phyloP scores from a whole-genome alignment of 2,113 vertebrate genomes.

The Glaucomys volans region DNA sequence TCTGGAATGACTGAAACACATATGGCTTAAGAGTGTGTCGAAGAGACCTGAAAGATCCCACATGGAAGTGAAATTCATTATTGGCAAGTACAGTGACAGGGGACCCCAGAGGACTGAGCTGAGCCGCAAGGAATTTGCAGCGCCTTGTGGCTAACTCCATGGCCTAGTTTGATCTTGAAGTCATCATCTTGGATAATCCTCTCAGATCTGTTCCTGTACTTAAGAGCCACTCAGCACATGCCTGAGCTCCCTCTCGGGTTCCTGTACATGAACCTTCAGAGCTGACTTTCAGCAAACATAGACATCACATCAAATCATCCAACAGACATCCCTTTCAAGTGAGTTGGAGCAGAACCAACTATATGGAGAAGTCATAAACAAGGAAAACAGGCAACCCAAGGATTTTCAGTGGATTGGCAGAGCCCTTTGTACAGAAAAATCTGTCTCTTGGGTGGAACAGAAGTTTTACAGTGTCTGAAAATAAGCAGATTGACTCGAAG shows the following conservation, averaged over 20 bases:
- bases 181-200: slow-evolving; percentile 55
- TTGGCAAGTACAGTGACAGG: slow-evolving; percentile 39
- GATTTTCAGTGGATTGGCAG: neutral
- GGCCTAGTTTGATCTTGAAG: slow-evolving; percentile 52
- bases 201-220: slow-evolving; percentile 65
- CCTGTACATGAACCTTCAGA: slow-evolving; percentile 31
- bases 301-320: slow-evolving; percentile 55
- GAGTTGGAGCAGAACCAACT: slow-evolving; percentile 52
- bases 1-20: neutral
- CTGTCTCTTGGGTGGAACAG: neutral
- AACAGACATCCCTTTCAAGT: slow-evolving; percentile 64
- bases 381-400: neutral
- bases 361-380: slow-evolving; percentile 58
- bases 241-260: neutral
- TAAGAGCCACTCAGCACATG: neutral
- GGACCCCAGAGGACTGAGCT: slow-evolving; percentile 1
- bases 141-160: neutral
- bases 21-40: slow-evolving; percentile 1
- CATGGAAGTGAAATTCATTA: slow-evolving; percentile 50
- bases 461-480: neutral
- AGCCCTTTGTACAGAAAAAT: slow-evolving; percentile 38
- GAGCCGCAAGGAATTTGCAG: neutral
- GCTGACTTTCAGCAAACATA: slow-evolving; percentile 50
- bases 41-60: slow-evolving; percentile 23
- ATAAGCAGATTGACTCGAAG: neutral